phyloP scores from a whole-genome alignment of 2,797 vertebrate species.

The Semaprochilodus insignis region DNA sequence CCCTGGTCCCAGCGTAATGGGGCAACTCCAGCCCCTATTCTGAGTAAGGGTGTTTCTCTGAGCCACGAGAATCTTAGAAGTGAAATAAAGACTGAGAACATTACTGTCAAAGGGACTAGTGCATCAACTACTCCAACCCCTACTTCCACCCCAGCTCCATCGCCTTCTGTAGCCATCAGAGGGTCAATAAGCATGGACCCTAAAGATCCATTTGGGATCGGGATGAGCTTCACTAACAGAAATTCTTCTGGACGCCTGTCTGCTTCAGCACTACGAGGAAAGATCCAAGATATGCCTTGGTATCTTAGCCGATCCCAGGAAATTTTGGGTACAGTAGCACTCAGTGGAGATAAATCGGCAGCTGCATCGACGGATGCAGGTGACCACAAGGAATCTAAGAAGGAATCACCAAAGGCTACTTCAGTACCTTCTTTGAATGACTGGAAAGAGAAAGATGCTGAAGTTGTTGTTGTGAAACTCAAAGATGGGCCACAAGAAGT shows the following conservation, averaged over 20 bases:
- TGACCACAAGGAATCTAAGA: constrained; percentile 58
- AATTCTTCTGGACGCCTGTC: constrained; percentile 76
- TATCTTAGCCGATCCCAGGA: constrained; percentile 86
- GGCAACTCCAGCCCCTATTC: constrained; percentile 63
- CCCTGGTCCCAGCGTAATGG: constrained; percentile 80
- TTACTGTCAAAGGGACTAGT: constrained; percentile 49
- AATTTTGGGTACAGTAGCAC: constrained; percentile 80
- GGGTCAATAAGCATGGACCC: constrained; percentile 61
- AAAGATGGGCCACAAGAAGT: constrained; percentile 78
- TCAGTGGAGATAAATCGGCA: constrained; percentile 69
- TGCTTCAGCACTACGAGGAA: constrained; percentile 79
- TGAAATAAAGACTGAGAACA: constrained; percentile 73
- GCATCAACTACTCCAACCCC: constrained; percentile 67
- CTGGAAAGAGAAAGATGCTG: constrained; percentile 73
- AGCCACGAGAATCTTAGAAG: constrained; percentile 83
- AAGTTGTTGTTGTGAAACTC: constrained; percentile 79
- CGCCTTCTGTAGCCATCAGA: constrained; percentile 56
- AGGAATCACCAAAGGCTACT: constrained; percentile 53
- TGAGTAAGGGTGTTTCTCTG: constrained; percentile 77
- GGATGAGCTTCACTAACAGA: constrained; percentile 71
- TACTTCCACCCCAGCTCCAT: constrained; percentile 74
- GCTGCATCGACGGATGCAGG: constrained; percentile 71
- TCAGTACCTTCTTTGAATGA: constrained; percentile 59
- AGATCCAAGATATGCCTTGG: constrained; percentile 84
- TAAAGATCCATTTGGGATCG: constrained; percentile 73